Evolutionary conservation across 2,888 invertebrate species (phyloP).

Genomic region (Drosophila testacea): DNA sequence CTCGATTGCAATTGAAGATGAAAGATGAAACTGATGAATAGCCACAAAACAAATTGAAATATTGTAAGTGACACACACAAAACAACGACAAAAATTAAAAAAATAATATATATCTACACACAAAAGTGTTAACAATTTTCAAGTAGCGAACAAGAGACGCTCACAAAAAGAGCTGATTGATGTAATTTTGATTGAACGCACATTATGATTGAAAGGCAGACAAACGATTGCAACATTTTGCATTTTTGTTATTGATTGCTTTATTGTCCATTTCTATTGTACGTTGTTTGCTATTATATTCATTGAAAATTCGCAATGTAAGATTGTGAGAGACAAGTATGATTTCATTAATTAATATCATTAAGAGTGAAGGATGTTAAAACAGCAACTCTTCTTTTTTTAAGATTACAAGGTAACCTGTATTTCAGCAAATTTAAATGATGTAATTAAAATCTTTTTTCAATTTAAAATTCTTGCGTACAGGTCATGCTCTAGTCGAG

Average conservation of each 20-base stretch:
- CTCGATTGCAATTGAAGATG: slow-evolving; percentile 59
- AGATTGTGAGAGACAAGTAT: too few relatives aligned
- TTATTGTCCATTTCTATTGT: slow-evolving; percentile 40
- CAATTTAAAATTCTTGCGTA: not conserved
- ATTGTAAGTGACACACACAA: slow-evolving; percentile 26
- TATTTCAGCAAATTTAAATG: not conserved
- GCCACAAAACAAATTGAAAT: slow-evolving; percentile 43
- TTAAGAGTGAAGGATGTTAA: too few relatives aligned
- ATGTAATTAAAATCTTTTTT: not conserved
- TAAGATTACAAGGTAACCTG: too few relatives aligned
- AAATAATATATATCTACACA: slow-evolving; percentile 16
- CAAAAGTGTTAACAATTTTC: slow-evolving; percentile 28
- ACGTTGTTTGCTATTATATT: slow-evolving; percentile 1
- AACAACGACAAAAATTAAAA: not conserved
- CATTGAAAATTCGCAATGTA: not conserved
- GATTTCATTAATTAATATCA: too few relatives aligned
- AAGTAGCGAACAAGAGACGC: slow-evolving; percentile 34
- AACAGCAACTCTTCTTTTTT: not conserved
- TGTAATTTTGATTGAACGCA: slow-evolving; percentile 52
- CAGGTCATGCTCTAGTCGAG: not conserved
- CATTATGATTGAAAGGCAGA: slow-evolving; percentile 51
- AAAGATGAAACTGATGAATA: slow-evolving; percentile 38
- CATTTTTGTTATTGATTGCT: slow-evolving; percentile 47
- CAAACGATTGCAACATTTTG: slow-evolving; percentile 50
- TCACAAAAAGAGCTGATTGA: slow-evolving; percentile 57